These are phyloP conservation scores for Phataginus tetradactyla DNA, from an alignment of 2,797 vertebrate genomes.

Conservation along the genomic window DNA sequence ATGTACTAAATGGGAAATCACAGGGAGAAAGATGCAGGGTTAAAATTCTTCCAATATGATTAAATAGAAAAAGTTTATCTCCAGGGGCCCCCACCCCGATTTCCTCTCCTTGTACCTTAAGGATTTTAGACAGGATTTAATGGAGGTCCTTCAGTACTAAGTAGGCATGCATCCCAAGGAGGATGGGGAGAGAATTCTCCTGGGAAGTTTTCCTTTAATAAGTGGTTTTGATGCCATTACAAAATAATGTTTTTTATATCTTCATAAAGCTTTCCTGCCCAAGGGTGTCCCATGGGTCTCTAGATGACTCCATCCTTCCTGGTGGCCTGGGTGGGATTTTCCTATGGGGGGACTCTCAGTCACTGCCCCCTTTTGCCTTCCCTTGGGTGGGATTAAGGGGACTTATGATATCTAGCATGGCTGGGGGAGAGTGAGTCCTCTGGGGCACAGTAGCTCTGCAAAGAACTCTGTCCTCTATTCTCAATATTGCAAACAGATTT, in stretches of 20 bases:
- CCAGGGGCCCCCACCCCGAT: rapidly evolving
- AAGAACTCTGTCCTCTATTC: neutral
- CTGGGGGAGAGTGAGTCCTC: neutral
- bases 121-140: neutral
- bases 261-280: neutral
- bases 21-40: neutral
- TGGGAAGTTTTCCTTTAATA: slow-evolving; percentile 38
- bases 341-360: neutral
- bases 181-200: slow-evolving; percentile 21
- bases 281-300: neutral
- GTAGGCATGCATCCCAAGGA: neutral
- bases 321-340: slow-evolving; percentile 41
- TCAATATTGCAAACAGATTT: neutral
- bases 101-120: neutral
- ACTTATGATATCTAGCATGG: no score
- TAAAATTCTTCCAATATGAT: slow-evolving; percentile 5
- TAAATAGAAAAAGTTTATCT: neutral
- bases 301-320: neutral
- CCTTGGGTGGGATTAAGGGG: neutral
- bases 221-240: slow-evolving; percentile 17
- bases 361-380: neutral
- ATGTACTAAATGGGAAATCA: neutral
- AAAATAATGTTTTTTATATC: slow-evolving; percentile 57
- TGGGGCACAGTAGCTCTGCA: neutral
- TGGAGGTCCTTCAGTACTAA: neutral